A percentile compares a stretch with the other conserved stretches of the same genome.
phyloP scores from a whole-genome alignment of 2,797 vertebrate genomes.

The Intellagama lesueurii region DNA sequence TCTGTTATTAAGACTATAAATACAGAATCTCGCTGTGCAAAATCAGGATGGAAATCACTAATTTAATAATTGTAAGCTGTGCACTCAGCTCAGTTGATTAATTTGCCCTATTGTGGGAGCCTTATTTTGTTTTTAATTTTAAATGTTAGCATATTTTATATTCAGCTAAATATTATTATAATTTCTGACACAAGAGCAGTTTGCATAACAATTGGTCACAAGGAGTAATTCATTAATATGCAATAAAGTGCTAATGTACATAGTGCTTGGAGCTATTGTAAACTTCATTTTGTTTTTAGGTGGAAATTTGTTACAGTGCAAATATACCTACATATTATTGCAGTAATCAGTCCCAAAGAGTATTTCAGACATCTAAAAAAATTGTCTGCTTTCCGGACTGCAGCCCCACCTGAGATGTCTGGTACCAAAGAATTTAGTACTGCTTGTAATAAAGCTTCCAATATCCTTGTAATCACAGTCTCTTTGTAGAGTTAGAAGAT shows the following conservation, averaged over 20 bases:
- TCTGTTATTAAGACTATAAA: constrained; percentile 41
- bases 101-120: constrained; percentile 47
- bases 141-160: constrained; percentile 60
- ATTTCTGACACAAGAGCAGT: constrained; percentile 74
- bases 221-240: constrained; percentile 83
- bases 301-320: constrained; percentile 76
- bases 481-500: constrained; percentile 8
- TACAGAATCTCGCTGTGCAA: constrained; percentile 29
- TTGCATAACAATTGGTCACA: constrained; percentile 80
- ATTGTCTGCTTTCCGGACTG: constrained; percentile 48
- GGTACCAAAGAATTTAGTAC: constrained; percentile 28
- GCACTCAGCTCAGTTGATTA: constrained; percentile 54
- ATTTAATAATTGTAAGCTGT: constrained; percentile 37
- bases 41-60: constrained; percentile 41
- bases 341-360: constrained; percentile 74
- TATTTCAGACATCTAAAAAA: constrained; percentile 63
- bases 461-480: constrained; percentile 20
- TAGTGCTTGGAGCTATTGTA: constrained; percentile 74
- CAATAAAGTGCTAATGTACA: constrained; percentile 77
- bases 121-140: constrained; percentile 56
- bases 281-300: constrained; percentile 81
- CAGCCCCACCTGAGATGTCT: constrained; percentile 36
- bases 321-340: constrained; percentile 77
- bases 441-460: constrained; percentile 40
- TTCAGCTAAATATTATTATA: constrained; percentile 72